A percentile compares a stretch with the other conserved stretches of the same genome.
phyloP scores from a whole-genome alignment of 2,797 vertebrate genomes.

The Sebastes wilsoni region DNA sequence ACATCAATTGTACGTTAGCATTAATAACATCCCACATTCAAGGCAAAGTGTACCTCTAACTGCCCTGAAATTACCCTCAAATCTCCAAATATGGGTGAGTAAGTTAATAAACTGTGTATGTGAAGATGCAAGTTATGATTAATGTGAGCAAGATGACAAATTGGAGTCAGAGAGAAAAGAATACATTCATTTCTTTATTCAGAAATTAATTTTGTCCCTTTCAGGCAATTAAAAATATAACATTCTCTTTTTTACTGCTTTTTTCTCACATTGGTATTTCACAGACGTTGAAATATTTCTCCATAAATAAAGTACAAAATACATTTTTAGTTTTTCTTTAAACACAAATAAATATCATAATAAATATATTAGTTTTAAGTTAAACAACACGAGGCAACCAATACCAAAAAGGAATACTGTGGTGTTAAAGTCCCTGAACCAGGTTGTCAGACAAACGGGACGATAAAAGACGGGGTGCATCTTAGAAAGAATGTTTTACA shows the following conservation, averaged over 20 bases:
- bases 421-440: constrained; percentile 81
- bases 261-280: constrained; percentile 75
- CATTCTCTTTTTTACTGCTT: constrained; percentile 71
- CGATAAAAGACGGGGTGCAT: constrained; percentile 51
- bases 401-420: constrained; percentile 84
- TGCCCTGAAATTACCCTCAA: not conserved
- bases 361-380: constrained; percentile 86
- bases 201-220: constrained; percentile 79
- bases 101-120: not conserved
- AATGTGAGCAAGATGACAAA: not conserved
- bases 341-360: constrained; percentile 87
- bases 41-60: not conserved
- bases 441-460: constrained; percentile 71
- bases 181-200: constrained; percentile 63
- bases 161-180: constrained; percentile 5
- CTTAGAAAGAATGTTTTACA: constrained; percentile 54
- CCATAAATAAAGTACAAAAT: constrained; percentile 89
- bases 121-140: not conserved
- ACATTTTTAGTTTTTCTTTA: constrained; percentile 76
- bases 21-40: not conserved
- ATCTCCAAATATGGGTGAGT: not conserved
- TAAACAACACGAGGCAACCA: constrained; percentile 79
- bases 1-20: not conserved
- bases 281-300: constrained; percentile 75
- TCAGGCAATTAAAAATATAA: constrained; percentile 81